Percentiles rank a stretch among this genome's conserved stretches.
Evolutionary conservation across 2,113 vertebrate species (phyloP).

Genomic region (Peromyscus leucopus): DNA sequence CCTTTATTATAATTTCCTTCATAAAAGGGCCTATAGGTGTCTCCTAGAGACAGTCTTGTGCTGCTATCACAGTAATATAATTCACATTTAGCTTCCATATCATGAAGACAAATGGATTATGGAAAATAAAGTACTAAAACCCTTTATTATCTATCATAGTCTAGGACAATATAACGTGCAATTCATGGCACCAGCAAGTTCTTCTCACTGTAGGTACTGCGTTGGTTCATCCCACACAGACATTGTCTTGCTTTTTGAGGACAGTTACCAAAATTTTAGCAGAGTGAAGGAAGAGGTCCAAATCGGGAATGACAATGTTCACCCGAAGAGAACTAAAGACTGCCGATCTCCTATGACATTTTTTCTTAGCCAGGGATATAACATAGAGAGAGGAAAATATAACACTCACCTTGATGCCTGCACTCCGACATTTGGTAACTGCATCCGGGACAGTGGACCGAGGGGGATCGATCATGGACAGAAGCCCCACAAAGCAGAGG

Average conservation of each 20-base stretch:
- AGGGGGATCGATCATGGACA: conserved; percentile 91
- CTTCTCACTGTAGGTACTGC: neutral
- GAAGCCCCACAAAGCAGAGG: conserved; percentile 90
- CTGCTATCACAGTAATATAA: neutral
- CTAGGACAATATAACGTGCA: neutral
- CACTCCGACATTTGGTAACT: conserved; percentile 90
- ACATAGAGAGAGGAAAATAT: neutral
- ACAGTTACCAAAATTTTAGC: neutral
- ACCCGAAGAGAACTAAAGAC: conserved; percentile 31
- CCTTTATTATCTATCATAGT: neutral
- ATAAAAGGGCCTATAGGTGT: neutral
- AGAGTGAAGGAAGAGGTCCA: neutral
- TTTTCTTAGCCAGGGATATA: neutral
- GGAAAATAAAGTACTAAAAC: neutral
- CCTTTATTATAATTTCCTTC: neutral
- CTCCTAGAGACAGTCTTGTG: neutral
- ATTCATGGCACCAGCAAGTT: neutral
- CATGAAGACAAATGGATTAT: conserved; percentile 16
- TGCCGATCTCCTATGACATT: neutral
- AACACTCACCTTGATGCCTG: conserved; percentile 89
- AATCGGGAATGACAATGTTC: neutral
- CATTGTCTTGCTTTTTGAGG: conserved; percentile 12
- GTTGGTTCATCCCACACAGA: neutral
- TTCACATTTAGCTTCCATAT: neutral
- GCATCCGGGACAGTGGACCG: conserved; percentile 91